Conservation (phyloP, 2,888 invertebrate species). For the Thera britannica region DNA sequence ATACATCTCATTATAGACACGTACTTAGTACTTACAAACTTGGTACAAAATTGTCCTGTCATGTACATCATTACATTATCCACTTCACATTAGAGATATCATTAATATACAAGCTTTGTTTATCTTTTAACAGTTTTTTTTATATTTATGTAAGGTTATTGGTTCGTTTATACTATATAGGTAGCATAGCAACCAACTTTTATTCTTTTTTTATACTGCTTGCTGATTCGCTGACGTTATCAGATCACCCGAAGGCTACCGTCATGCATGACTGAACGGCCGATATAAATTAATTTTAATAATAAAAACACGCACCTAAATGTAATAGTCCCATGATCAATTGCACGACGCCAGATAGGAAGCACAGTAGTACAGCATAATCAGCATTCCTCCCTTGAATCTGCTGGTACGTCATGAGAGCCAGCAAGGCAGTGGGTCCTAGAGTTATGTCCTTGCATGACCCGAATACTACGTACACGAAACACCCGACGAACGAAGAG, state of each 20-base stretch:
- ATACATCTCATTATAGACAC: too few relatives aligned
- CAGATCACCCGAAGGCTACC: neutral
- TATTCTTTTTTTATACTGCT: too few relatives aligned
- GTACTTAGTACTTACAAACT: too few relatives aligned
- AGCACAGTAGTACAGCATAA: slow-evolving; percentile 93
- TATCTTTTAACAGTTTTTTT: too few relatives aligned
- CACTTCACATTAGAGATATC: too few relatives aligned
- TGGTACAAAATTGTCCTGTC: too few relatives aligned
- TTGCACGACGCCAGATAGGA: slow-evolving; percentile 92
- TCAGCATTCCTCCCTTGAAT: slow-evolving; percentile 88
- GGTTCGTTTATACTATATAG: too few relatives aligned
- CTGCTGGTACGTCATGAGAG: slow-evolving; percentile 94
- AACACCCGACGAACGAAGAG: slow-evolving; percentile 97
- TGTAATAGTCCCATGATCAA: slow-evolving; percentile 92
- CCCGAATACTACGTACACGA: slow-evolving; percentile 95
- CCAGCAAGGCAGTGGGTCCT: slow-evolving; percentile 97
- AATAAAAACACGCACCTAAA: slow-evolving; percentile 86
- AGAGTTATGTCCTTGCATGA: slow-evolving; percentile 94
- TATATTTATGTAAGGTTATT: too few relatives aligned
- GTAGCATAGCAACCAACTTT: too few relatives aligned
- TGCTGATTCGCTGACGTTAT: too few relatives aligned
- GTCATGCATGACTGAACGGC: neutral
- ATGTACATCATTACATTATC: too few relatives aligned
- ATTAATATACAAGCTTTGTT: too few relatives aligned
- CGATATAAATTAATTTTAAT: neutral